Evolutionary conservation across 1,140 invertebrate genomes (phyloP), one percentile per base, ranked within the genome.

Genomic region (Mylabris phalerata): DNA sequence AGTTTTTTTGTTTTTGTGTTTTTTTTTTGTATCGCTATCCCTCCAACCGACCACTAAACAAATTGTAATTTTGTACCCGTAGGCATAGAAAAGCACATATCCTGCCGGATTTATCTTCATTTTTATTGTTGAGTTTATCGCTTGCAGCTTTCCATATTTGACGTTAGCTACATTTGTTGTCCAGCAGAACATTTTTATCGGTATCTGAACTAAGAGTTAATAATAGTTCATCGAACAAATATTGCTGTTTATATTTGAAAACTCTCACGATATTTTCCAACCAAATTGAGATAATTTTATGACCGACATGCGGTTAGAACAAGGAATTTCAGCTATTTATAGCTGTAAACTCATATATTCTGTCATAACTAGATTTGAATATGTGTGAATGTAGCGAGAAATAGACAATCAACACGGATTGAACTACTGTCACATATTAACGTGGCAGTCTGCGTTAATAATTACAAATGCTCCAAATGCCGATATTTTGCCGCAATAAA

Each of bases 121-220:
- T 60, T 65, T 65, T 65, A 65, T 59, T 62, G 63, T 60, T 57
- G 41, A 62, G 57, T 65, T 65, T 62, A 65, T 65, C 63, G 63
- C 63, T 58, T 60, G 60, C 60, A 62, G 63, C 58, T 47, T 60
- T 62, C 62, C 60, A 65, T 62, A 65, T 65, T 65, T 48, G 63
- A 32, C 52, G 54, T 49, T 54, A 59, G 32, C 7, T 32, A 32
- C 58, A 65, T 62, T 62, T 65, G 57, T 11, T 64, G 58, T 59
- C 60, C 52, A 57, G 19, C 63, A 60, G 60, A 62, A 60, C 60
- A 54, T 62, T 65, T 40, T 65, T 65, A 65, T 65, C 63, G 57
- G 47, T 62, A 61, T 50, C 56, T 56, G 55, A 56, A 64, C 59
- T 59, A 47, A 40, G 43, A 42, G 55, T 57, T 40, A 32, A 32